Conservation (phyloP, 2,888 invertebrate species). For the Macaria liturata region DNA sequence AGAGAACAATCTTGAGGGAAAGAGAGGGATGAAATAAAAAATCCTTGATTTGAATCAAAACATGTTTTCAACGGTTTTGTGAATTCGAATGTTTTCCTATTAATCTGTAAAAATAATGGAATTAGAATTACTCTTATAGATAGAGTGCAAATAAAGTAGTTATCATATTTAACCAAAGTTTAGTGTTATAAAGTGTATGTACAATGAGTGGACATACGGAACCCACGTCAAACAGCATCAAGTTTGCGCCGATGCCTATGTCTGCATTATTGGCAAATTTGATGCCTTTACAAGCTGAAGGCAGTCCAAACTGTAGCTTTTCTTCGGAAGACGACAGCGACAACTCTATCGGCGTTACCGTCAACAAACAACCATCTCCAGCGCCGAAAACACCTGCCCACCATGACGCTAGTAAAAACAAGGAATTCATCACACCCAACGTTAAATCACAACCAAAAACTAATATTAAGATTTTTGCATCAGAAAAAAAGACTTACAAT, state of each 20-base stretch:
- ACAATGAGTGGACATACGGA: conserved; percentile 66
- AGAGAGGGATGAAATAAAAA: too few species aligned
- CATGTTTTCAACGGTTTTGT: too few species aligned
- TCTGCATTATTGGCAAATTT: conserved; percentile 71
- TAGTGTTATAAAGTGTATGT: too few species aligned
- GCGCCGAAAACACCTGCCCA: conserved; percentile 32
- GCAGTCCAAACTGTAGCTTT: conserved; percentile 60
- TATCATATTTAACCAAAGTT: too few species aligned
- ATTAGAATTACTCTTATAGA: too few species aligned
- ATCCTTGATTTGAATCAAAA: too few species aligned
- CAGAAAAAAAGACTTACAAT: conserved; percentile 54
- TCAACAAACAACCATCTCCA: conserved; percentile 49
- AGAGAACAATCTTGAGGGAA: too few species aligned
- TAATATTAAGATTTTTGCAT: conserved; percentile 52
- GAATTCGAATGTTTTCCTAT: too few species aligned
- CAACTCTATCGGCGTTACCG: conserved; percentile 58
- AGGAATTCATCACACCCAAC: conserved; percentile 54
- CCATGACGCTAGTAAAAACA: conserved; percentile 30
- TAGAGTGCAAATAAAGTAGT: too few species aligned
- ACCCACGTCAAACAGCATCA: conserved; percentile 68
- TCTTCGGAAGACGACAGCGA: conserved; percentile 66
- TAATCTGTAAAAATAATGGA: too few species aligned
- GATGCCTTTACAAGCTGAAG: conserved; percentile 56
- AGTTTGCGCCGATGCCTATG: conserved; percentile 76
- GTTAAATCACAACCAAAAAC: conserved; percentile 45